A percentile compares a stretch with the other conserved stretches of the same genome.
Conservation (phyloP, 2,888 invertebrate genomes). For the Stegana nigrithorax region DNA sequence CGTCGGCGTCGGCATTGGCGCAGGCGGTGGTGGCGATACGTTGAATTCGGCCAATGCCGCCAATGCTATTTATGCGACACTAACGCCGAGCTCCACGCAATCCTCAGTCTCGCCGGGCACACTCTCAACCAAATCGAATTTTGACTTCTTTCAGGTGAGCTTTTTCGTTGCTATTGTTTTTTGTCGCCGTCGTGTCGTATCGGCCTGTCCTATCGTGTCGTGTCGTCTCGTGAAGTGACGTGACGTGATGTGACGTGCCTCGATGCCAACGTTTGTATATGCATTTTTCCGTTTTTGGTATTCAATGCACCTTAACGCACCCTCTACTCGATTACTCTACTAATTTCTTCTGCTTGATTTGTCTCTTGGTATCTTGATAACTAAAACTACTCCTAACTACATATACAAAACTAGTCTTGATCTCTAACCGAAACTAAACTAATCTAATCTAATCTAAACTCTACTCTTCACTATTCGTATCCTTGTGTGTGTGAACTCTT, state of each 20-base stretch:
- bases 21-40: conserved; percentile 28
- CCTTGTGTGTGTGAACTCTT: conserved; percentile 13
- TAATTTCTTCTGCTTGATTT: conserved; percentile 7
- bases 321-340: conserved; percentile 30
- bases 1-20: conserved; percentile 28
- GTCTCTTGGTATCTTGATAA: conserved; percentile 11
- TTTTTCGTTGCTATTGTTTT: neutral
- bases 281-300: conserved; percentile 23
- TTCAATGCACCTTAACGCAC: conserved; percentile 33
- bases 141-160: conserved; percentile 67
- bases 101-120: conserved; percentile 65
- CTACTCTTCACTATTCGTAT: conserved; percentile 29
- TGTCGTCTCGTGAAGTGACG: too few relatives aligned
- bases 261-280: conserved; percentile 18
- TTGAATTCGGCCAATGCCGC: conserved; percentile 27
- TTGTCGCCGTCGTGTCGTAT: too few relatives aligned
- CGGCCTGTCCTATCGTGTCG: too few relatives aligned
- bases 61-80: conserved; percentile 54
- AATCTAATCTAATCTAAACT: too few relatives aligned
- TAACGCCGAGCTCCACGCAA: conserved; percentile 66
- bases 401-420: too few relatives aligned
- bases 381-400: too few relatives aligned
- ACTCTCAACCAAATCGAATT: conserved; percentile 53
- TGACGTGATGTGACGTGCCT: too few relatives aligned
- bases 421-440: too few relatives aligned